Conservation (phyloP, 1,140 invertebrate species). For the Bacillus rossius region DNA sequence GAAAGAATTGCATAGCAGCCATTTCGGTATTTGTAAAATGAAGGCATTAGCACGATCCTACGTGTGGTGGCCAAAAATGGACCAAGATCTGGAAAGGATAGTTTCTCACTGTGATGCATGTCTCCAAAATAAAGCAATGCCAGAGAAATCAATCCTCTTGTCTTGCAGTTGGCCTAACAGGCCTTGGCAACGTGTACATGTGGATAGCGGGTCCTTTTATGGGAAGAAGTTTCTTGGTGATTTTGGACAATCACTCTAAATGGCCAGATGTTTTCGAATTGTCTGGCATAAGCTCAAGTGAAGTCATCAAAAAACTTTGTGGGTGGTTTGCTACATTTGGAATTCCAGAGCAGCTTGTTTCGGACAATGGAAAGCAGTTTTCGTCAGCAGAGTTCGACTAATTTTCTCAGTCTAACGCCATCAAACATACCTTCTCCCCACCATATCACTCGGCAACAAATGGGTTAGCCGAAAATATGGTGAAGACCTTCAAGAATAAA, state of each 20-base stretch:
- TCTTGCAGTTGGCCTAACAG: slow-evolving; percentile 26
- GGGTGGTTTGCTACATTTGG: slow-evolving; percentile 23
- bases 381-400: slow-evolving; percentile 13
- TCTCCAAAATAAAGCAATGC: slow-evolving; percentile 1
- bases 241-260: slow-evolving; percentile 21
- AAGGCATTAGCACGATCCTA: slow-evolving; percentile 41
- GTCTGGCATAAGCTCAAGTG: not conserved
- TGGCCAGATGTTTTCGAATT: slow-evolving; percentile 2
- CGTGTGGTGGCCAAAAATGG: slow-evolving; percentile 43
- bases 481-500: slow-evolving; percentile 6
- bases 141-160: slow-evolving; percentile 14
- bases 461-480: slow-evolving; percentile 23
- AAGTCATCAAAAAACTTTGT: slow-evolving; percentile 11
- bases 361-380: slow-evolving; percentile 22
- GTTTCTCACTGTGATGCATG: slow-evolving; percentile 16
- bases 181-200: slow-evolving; percentile 29
- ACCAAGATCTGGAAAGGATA: slow-evolving; percentile 37
- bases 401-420: slow-evolving; percentile 14
- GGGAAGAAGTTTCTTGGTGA: slow-evolving; percentile 28
- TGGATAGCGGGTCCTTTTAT: slow-evolving; percentile 31
- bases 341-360: slow-evolving; percentile 20
- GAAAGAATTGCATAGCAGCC: slow-evolving; percentile 34
- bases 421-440: slow-evolving; percentile 16
- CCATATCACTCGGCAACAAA: slow-evolving; percentile 25
- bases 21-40: slow-evolving; percentile 34